phyloP scores from a whole-genome alignment of 2,888 invertebrate genomes.

The Noctua pronuba region DNA sequence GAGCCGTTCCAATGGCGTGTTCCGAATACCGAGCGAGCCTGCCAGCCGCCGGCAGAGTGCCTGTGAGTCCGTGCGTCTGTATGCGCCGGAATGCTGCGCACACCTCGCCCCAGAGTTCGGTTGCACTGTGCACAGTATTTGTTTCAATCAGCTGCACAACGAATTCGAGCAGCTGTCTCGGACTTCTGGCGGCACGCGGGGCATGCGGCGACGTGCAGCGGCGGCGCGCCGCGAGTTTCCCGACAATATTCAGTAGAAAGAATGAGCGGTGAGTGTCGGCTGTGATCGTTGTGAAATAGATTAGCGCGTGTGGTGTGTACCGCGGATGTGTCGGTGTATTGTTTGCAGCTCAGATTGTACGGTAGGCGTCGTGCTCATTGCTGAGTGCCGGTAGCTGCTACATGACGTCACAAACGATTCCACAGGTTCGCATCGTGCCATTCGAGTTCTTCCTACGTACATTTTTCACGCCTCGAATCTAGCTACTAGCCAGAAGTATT shows the following conservation, averaged over 20 bases:
- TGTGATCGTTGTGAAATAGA: slow-evolving; percentile 17
- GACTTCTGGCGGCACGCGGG: not conserved
- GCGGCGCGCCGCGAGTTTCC: not conserved
- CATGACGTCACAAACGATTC: not conserved
- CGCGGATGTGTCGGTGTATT: not conserved
- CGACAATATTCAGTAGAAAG: not conserved
- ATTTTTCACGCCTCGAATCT: not conserved
- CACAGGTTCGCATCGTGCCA: not conserved
- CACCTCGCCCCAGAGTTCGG: not conserved
- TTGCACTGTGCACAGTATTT: not conserved
- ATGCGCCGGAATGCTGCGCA: not conserved
- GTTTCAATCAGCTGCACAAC: not conserved
- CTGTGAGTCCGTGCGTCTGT: not conserved
- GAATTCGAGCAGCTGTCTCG: not conserved
- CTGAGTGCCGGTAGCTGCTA: not conserved
- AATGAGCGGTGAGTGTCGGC: not conserved
- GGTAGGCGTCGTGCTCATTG: not conserved
- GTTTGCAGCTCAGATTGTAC: slow-evolving; percentile 14
- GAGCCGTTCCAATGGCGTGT: slow-evolving; percentile 6
- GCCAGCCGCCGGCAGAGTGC: not conserved
- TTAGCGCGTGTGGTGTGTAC: not conserved
- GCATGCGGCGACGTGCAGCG: not conserved
- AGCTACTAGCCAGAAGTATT: not conserved
- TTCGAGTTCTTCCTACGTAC: not conserved
- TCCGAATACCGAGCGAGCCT: slow-evolving; percentile 5